A percentile compares a stretch with the other conserved stretches of the same genome.
phyloP scores from a whole-genome alignment of 2,113 vertebrate genomes.

The Ceyx cyanopectus region DNA sequence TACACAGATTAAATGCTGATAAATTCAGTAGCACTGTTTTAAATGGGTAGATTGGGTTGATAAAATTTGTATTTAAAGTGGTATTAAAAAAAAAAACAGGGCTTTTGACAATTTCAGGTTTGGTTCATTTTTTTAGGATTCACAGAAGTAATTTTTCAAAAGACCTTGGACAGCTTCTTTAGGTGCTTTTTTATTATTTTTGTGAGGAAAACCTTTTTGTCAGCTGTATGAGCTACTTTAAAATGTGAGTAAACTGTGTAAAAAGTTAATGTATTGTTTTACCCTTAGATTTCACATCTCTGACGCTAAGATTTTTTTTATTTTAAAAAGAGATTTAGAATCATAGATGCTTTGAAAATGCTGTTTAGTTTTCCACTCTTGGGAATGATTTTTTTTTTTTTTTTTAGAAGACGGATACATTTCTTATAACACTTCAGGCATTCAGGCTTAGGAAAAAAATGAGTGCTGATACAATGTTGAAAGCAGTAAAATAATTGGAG shows the following conservation, averaged over 20 bases:
- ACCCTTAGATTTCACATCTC: neutral
- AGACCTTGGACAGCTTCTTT: neutral
- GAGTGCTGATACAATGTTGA: neutral
- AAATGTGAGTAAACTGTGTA: neutral
- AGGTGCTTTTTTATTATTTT: neutral
- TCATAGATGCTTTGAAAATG: neutral
- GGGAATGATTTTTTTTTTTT: neutral
- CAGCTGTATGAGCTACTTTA: neutral
- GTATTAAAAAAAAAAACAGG: neutral
- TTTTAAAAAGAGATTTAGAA: neutral
- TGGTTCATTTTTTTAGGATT: neutral
- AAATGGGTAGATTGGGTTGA: neutral
- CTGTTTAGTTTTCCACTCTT: neutral
- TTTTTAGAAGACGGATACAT: neutral
- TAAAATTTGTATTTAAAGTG: neutral
- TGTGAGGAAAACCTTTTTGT: neutral
- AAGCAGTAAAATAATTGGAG: neutral
- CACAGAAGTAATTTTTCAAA: neutral
- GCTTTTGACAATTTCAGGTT: neutral
- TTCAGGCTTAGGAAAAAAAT: neutral
- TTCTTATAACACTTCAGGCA: neutral
- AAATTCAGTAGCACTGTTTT: neutral
- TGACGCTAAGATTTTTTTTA: neutral
- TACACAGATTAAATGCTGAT: neutral
- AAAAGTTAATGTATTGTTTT: neutral